Evolutionary conservation across 2,888 invertebrate genomes (phyloP), one percentile per base, ranked within the genome.

Genomic region (Agonum fuliginosum): DNA sequence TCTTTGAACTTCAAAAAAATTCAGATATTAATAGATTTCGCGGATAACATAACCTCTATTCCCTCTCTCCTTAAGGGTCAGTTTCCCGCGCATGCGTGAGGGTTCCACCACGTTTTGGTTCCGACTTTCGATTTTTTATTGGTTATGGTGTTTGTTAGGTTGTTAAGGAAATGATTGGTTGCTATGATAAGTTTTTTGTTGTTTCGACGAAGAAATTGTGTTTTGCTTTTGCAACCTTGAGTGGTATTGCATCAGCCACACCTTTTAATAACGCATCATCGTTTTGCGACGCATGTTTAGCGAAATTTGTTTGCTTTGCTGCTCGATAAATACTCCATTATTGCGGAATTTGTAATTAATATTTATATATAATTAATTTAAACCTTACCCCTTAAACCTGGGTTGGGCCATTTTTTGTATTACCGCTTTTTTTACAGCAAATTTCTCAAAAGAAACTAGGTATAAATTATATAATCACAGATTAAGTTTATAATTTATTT

Each of bases 1-100:
- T 77, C 76, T 77, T 77, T 77, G 76, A 77, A 77, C 76, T 77
- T 77, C 76, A 77, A 77, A 77, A 77, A 77, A 77, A 70, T 69
- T 70, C 75, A 20, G 65, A 46, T 75, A 75, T 67, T 75, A 48
- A 67, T 75, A 75, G 75, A 75, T 75, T 30, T 19, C 30, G 30
- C 34, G 72, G 34, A 37, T 62, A 10, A 24, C 41, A 10, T 17
- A 19, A n/a, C 27, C 65, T 48, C 22, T 71, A 71, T 51, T 43
- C 43, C 5, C 62, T 41, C n/a, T n/a, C 5, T 27, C 27, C 14
- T 20, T 58, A 73, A 37, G 19, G 58, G 20, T 37, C 19, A 73
- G 12, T 58, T 65, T 74, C 62, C 43, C 17, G 37, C 37, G 37
- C 37, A 1, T n/a, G 37, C 37, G 37, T 12, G 37, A 2, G 12